These are phyloP conservation scores for Julus scanicus DNA, from an alignment of 2,888 invertebrate species.

Conservation along the genomic window DNA sequence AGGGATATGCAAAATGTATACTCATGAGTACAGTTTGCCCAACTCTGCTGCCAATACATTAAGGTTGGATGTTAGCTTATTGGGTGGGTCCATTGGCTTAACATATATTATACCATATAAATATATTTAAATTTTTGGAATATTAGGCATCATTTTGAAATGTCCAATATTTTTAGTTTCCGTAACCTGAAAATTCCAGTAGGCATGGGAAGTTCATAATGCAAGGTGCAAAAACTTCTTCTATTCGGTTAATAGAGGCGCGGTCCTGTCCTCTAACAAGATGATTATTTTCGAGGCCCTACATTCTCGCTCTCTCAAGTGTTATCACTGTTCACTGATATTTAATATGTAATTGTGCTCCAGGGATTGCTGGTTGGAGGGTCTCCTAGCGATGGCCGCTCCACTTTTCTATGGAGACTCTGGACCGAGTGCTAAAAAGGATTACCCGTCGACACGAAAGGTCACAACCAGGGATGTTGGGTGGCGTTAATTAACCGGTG, in stretches of 20 bases:
- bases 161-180: too few species aligned
- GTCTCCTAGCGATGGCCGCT: constrained; percentile 1
- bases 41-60: too few species aligned
- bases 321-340: neutral
- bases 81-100: too few species aligned
- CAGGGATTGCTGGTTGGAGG: constrained; percentile 19
- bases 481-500: constrained; percentile 1
- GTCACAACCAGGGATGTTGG: constrained; percentile 7
- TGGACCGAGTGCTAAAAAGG: neutral
- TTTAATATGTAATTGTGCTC: constrained; percentile 25
- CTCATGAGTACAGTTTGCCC: too few species aligned
- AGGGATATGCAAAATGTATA: too few species aligned
- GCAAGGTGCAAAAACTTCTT: neutral
- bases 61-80: too few species aligned
- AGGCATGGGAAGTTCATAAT: too few species aligned
- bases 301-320: neutral
- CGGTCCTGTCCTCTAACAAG: neutral
- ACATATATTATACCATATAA: too few species aligned
- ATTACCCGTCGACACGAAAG: neutral
- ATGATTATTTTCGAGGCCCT: neutral
- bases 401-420: constrained; percentile 4
- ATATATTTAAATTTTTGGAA: too few species aligned
- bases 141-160: too few species aligned
- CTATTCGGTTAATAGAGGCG: neutral
- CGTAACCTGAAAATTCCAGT: too few species aligned